These are phyloP conservation scores for Henricia sp. DNA, from an alignment of 53 echinoderm and acorn worm genomes.

Conservation along the genomic window DNA sequence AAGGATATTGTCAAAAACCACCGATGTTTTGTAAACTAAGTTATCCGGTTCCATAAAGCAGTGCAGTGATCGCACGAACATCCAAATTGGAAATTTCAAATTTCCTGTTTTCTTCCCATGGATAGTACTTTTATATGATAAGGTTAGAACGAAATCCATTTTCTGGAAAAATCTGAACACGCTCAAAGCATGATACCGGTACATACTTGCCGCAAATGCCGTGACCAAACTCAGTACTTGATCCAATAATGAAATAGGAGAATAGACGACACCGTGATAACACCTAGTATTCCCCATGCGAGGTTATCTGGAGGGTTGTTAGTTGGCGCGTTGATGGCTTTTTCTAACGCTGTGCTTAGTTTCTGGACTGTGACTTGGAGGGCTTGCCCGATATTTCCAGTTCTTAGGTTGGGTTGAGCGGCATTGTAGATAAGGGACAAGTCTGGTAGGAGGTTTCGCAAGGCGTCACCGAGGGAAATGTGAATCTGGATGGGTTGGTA, in stretches of 20 bases:
- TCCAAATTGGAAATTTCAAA: too few relatives aligned
- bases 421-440: conserved; percentile 27
- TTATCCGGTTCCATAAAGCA: too few relatives aligned
- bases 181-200: too few relatives aligned
- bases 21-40: too few relatives aligned
- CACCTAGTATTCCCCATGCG: conserved; percentile 81
- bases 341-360: conserved; percentile 27
- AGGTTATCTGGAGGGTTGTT: conserved; percentile 65
- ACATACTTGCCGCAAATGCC: too few relatives aligned
- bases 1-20: too few relatives aligned
- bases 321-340: conserved; percentile 12
- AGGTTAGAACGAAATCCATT: too few relatives aligned
- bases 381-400: conserved; percentile 3
- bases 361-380: conserved; percentile 9
- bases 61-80: too few relatives aligned
- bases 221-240: conserved; percentile 86
- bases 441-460: conserved; percentile 14
- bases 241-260: conserved; percentile 94
- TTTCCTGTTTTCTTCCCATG: too few relatives aligned
- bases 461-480: conserved; percentile 42
- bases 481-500: too few relatives aligned
- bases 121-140: too few relatives aligned
- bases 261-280: conserved; percentile 70
- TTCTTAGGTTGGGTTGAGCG: conserved; percentile 34
- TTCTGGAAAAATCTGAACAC: too few relatives aligned